Evolutionary conservation across 2,113 vertebrate genomes (phyloP).

Genomic region (Sporophila hypoxantha): DNA sequence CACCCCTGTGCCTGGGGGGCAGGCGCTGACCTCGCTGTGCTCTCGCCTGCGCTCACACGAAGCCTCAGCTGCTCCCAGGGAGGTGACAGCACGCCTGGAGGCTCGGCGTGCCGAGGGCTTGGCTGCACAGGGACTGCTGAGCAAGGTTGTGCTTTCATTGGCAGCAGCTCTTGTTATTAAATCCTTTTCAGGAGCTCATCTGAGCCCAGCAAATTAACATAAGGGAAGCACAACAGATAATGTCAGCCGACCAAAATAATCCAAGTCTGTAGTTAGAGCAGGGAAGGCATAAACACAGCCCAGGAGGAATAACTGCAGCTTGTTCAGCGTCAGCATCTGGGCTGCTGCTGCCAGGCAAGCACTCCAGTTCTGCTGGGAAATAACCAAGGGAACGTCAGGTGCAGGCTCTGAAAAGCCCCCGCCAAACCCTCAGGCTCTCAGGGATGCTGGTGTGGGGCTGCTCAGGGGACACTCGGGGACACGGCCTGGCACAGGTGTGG

Average conservation of each 20-base stretch:
- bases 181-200: slow-evolving; percentile 25
- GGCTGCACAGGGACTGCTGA: not conserved
- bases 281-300: not conserved
- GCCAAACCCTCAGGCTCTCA: rapidly evolving
- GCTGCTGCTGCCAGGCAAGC: not conserved
- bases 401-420: not conserved
- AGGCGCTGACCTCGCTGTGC: not conserved
- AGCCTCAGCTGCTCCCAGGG: not conserved
- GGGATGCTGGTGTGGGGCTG: not conserved
- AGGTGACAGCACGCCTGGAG: not conserved
- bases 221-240: not conserved
- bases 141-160: not conserved
- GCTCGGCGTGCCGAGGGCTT: not conserved
- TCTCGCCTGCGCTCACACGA: not conserved
- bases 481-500: rapidly evolving
- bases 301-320: not conserved
- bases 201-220: slow-evolving; percentile 22
- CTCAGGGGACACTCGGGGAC: not conserved
- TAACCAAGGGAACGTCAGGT: not conserved
- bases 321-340: not conserved
- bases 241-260: not conserved
- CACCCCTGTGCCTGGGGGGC: not conserved
- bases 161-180: not conserved
- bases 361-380: not conserved
- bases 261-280: not conserved